A percentile compares a stretch with the other conserved stretches of the same genome.
Evolutionary conservation across 2,113 vertebrate species (phyloP).

Genomic region (Tyrannus savana): DNA sequence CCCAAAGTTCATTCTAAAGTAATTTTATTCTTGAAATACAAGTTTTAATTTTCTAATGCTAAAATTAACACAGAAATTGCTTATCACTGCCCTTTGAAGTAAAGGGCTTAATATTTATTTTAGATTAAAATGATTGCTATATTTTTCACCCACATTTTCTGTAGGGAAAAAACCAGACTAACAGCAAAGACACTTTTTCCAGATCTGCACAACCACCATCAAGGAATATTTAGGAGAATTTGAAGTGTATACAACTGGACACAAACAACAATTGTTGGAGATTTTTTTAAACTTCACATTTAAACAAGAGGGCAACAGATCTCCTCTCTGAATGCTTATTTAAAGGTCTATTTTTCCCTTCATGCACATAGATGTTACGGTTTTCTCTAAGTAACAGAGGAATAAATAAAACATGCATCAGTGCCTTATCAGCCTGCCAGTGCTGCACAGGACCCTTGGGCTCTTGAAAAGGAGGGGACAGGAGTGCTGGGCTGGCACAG

Average conservation of each 20-base stretch:
- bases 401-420: not conserved
- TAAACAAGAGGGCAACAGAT: not conserved
- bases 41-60: conserved; percentile 37
- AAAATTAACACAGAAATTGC: conserved; percentile 27
- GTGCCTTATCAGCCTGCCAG: not conserved
- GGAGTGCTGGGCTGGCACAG: not conserved
- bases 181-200: not conserved
- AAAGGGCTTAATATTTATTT: not conserved
- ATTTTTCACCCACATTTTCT: not conserved
- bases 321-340: not conserved
- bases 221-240: not conserved
- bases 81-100: not conserved
- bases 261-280: not conserved
- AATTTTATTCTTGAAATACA: conserved; percentile 14
- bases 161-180: not conserved
- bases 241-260: not conserved
- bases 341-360: not conserved
- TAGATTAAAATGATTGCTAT: not conserved
- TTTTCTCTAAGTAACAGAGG: not conserved
- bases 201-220: not conserved
- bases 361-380: rapidly evolving
- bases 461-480: not conserved
- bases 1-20: conserved; percentile 3
- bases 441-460: not conserved
- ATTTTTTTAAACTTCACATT: not conserved